Percentiles rank a stretch among this genome's conserved stretches.
These are phyloP conservation scores for Microcebus murinus DNA, from an alignment of 2,113 vertebrate species.

Conservation along the genomic window DNA sequence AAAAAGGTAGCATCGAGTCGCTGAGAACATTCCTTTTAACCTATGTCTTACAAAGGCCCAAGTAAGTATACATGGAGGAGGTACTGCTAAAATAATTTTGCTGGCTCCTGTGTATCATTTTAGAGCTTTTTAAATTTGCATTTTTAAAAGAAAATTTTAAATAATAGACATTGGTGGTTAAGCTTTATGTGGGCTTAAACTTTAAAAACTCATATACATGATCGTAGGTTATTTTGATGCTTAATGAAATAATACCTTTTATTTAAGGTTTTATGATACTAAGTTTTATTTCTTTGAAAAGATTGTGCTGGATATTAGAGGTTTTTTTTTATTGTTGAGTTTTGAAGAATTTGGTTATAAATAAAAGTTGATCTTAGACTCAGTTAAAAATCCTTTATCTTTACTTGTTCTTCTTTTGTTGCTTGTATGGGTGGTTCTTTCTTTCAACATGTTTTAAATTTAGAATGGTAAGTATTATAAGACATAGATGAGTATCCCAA, in stretches of 20 bases:
- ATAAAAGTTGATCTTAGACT: conserved; percentile 41
- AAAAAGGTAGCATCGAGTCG: conserved; percentile 97
- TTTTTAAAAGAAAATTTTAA: neutral
- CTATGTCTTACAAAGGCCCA: conserved; percentile 98
- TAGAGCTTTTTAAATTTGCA: neutral
- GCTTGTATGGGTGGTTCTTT: neutral
- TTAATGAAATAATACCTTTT: neutral
- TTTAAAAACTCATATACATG: neutral
- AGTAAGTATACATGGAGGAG: conserved; percentile 87
- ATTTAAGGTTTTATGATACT: neutral
- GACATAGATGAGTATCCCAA: neutral
- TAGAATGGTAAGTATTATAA: neutral
- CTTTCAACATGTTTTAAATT: neutral
- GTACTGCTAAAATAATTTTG: neutral
- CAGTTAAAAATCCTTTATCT: neutral
- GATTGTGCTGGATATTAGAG: neutral
- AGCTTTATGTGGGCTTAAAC: neutral
- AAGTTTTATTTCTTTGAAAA: conserved; percentile 25
- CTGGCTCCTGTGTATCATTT: neutral
- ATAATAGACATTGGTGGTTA: neutral
- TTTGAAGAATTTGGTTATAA: conserved; percentile 40
- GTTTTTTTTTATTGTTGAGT: neutral
- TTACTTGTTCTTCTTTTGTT: neutral
- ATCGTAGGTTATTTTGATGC: conserved; percentile 1
- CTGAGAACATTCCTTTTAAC: conserved; percentile 98